Percentiles rank a stretch among this genome's conserved stretches.
These are phyloP conservation scores for Crotalus tigris DNA, from an alignment of 2,113 vertebrate species.

Conservation along the genomic window DNA sequence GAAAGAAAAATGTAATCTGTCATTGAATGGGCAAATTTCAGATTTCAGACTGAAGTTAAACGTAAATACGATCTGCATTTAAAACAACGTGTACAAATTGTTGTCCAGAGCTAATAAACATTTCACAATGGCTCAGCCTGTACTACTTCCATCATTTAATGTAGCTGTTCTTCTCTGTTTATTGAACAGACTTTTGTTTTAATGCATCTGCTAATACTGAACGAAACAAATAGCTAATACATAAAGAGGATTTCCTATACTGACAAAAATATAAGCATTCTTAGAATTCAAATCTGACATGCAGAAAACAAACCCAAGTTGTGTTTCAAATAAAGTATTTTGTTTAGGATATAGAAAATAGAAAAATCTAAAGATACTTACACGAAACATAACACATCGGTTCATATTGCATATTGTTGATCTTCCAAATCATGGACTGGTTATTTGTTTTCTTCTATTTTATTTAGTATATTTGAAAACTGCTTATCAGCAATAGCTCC, in stretches of 20 bases:
- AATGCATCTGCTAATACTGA: neutral
- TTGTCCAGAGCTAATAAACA: conserved; percentile 47
- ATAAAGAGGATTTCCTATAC: neutral
- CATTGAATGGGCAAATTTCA: conserved; percentile 26
- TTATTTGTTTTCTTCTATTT: neutral
- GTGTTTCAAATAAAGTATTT: neutral
- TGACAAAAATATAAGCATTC: neutral
- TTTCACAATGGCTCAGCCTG: conserved; percentile 7
- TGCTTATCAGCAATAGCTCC: neutral
- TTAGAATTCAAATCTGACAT: neutral
- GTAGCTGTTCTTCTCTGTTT: neutral
- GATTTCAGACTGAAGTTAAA: neutral
- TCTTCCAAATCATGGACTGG: neutral
- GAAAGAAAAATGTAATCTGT: conserved; percentile 37
- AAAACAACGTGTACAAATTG: conserved; percentile 40
- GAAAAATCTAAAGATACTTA: neutral
- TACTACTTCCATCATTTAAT: conserved; percentile 29
- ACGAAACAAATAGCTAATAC: neutral
- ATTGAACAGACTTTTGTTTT: neutral
- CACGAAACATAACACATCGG: neutral
- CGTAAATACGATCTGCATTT: conserved; percentile 4
- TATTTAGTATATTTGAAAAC: neutral
- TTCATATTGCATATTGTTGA: neutral
- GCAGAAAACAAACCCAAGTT: neutral
- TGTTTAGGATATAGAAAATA: neutral